Base-by-base conservation (phyloP, 2,888 invertebrate species). In the Heteromyza rotundicornis region DNA sequence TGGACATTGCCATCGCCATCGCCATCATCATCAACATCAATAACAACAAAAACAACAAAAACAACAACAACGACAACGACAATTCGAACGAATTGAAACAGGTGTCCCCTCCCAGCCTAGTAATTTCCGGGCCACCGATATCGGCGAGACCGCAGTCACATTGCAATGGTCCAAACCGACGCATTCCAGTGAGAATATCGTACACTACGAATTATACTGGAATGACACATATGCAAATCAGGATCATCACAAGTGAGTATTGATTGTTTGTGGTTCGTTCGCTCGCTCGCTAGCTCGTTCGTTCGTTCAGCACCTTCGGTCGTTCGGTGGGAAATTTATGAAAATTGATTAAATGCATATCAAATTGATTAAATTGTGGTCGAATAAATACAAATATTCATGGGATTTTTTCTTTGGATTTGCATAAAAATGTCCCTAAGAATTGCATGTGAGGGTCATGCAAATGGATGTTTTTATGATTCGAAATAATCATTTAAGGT, bases 41-140 rank as follows among this genome's bases (percentile, higher is more conserved):
- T n/a, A n/a, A n/a, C 40, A 56, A 63, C 32, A 57, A 16, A 50
- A 55, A 49, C 58, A 40, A 3, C n/a, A n/a, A 14, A 50, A 60
- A 56, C 51, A 58, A 32, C 40, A 47, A 56, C 24, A 16, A 56
- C 24, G 3, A 52, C 12, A 53, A 10, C n/a, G 52, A 24, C 22
- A 61, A 55, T 59, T 49, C 27, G 36, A 63, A 65, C 60, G 52
- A 57, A 36, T 53, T 36, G 50, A 44, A 49, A 60, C 75, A 90
- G 94, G 98, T 88, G 98, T 98, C 68, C 98, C 98, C 57, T 95
- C 95, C 67, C 97, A 98, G 84, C 98, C 98, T 14, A 91, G 92
- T 74, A 93, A 94, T 86, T 87, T 98, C 76, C 88, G 92, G 72
- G 93, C 92, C 14, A 89, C 90, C 64, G 92, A 95, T 80, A 89